Evolutionary conservation across 2,797 vertebrate species (phyloP).

Genomic region (Ataeniobius toweri): DNA sequence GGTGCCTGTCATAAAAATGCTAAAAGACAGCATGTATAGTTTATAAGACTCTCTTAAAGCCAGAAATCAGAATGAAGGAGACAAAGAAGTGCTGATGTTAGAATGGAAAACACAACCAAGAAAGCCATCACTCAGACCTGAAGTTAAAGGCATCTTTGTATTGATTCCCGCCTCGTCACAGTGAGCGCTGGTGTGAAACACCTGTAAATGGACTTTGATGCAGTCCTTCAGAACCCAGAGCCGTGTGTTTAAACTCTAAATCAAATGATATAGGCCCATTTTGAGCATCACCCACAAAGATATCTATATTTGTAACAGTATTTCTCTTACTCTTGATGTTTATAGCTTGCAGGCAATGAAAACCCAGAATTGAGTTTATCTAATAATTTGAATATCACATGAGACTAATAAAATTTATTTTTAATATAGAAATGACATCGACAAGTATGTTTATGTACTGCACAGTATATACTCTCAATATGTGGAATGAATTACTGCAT

Average conservation of each 20-base stretch:
- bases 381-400: too few relatives aligned
- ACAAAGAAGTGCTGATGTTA: conserved; percentile 23
- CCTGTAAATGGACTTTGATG: neutral
- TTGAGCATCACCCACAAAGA: too few relatives aligned
- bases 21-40: conserved; percentile 18
- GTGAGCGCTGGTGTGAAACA: neutral
- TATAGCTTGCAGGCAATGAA: too few relatives aligned
- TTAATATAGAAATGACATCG: too few relatives aligned
- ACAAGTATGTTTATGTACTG: too few relatives aligned
- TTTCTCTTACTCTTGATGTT: too few relatives aligned
- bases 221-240: neutral
- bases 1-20: conserved; percentile 34
- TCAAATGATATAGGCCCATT: neutral
- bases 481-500: too few relatives aligned
- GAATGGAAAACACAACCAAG: conserved; percentile 7
- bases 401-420: too few relatives aligned
- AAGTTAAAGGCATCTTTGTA: neutral
- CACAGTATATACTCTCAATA: too few relatives aligned
- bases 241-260: neutral
- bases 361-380: too few relatives aligned
- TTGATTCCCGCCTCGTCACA: neutral
- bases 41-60: conserved; percentile 19
- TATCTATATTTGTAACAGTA: too few relatives aligned
- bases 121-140: neutral
- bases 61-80: conserved; percentile 31